phyloP scores from a whole-genome alignment of 2,797 vertebrate species.

The Oryzias sinensis region DNA sequence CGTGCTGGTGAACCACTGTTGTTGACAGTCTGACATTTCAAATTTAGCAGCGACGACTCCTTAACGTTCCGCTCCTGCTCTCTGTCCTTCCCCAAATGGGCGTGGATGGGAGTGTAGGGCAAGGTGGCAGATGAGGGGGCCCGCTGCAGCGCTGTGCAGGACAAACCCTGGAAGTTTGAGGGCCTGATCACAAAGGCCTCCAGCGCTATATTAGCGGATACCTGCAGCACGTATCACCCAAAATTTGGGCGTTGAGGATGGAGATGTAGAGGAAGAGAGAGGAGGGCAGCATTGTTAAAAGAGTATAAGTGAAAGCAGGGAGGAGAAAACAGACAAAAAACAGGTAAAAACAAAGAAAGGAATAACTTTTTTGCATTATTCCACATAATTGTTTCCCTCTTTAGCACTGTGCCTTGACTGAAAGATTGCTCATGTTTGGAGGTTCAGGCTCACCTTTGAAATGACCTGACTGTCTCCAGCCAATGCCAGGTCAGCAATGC shows the following conservation, averaged over 20 bases:
- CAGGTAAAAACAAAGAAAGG: conserved; percentile 43
- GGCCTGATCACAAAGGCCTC: conserved; percentile 84
- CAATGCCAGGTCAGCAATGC: conserved; percentile 80
- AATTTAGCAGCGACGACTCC: conserved; percentile 79
- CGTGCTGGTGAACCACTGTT: conserved; percentile 75
- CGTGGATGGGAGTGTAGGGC: conserved; percentile 40
- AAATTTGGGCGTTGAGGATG: background rate
- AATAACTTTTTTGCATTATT: conserved; percentile 48
- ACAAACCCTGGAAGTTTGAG: conserved; percentile 82
- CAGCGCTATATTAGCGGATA: conserved; percentile 86
- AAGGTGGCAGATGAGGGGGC: conserved; percentile 40
- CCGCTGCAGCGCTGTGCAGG: conserved; percentile 82
- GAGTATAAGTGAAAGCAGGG: conserved; percentile 36
- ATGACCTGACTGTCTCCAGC: conserved; percentile 75
- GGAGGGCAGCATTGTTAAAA: conserved; percentile 20
- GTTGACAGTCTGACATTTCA: conserved; percentile 87
- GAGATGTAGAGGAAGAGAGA: background rate
- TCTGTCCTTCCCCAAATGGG: conserved; percentile 48
- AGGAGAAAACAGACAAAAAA: conserved; percentile 18
- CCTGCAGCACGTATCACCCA: conserved; percentile 54
- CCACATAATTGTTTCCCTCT: conserved; percentile 29
- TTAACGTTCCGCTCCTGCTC: conserved; percentile 40
- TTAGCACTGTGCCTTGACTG: conserved; percentile 24
- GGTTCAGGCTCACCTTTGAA: conserved; percentile 79
- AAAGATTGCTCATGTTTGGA: background rate